Evolutionary conservation across 2,888 invertebrate genomes (phyloP), one percentile per base, ranked within the genome.

Genomic region (Thysanoteuthis rhombus): DNA sequence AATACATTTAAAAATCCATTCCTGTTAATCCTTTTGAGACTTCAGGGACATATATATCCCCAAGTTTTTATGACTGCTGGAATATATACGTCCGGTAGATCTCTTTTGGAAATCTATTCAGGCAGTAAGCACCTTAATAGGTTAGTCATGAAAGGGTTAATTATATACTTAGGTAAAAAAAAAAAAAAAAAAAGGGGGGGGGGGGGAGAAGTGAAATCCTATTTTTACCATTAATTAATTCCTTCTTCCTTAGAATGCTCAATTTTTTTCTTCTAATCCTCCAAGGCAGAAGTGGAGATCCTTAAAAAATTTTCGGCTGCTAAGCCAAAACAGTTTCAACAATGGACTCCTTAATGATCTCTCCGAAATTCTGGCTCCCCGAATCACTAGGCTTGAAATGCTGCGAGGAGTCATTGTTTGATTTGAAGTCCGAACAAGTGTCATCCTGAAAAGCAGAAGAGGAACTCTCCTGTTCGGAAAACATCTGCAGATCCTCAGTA

Each of bases 321-420:
- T 95, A 96, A 32, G 98, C 98, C 96, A 98, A 98, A 96, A 98
- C 98, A 96, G 98, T 98, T 97, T 99, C 98, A 96, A 98, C 98
- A 98, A 99, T 98, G 94, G 98, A 98, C 97, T 99, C 98, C 97
- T 98, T 99, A 95, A 99, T 98, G 96, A 99, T 98, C 97, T 99
- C 98, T 93, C 98, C 98, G 96, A 99, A 98, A 97, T 98, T 98
- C 93, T 95, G 95, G 58, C 95, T 95, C 12, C 94, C 92, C 28
- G 94, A 92, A n/a, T 93, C 93, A 38, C 52, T 89, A 25, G 52
- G 93, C 22, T 93, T 58, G 52, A 58, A 93, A 58, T 47, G 47
- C 4, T 47, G 47, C 4, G 93, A 58, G 39, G 47, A 47, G 52
- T 93, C 58, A 38, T 58, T 58, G 58, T 93, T 58, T 39, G 58